phyloP scores from a whole-genome alignment of 2,113 vertebrate species.

The Catharus bicknelli region DNA sequence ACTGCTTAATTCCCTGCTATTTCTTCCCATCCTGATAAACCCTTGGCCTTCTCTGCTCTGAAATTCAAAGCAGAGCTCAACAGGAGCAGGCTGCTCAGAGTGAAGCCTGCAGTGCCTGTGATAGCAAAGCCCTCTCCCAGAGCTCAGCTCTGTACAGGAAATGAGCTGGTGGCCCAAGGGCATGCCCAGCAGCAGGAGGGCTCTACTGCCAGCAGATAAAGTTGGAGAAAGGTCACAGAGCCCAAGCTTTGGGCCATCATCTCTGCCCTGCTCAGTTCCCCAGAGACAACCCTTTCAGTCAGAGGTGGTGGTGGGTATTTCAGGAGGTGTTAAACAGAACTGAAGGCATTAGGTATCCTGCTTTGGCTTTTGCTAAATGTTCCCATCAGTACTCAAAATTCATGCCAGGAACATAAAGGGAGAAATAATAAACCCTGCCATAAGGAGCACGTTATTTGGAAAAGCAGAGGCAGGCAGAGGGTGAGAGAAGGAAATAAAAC shows the following conservation, averaged over 20 bases:
- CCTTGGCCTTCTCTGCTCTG: neutral
- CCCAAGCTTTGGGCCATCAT: neutral
- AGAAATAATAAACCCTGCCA: constrained; percentile 9
- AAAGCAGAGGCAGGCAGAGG: neutral
- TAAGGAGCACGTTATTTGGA: neutral
- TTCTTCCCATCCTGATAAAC: neutral
- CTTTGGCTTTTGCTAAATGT: neutral
- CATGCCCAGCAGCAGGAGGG: neutral
- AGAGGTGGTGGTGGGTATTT: neutral
- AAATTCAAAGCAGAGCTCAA: neutral
- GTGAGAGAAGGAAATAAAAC: neutral
- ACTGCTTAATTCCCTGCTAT: neutral
- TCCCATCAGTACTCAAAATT: neutral
- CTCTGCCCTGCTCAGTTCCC: neutral
- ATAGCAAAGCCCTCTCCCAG: neutral
- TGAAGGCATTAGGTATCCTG: neutral
- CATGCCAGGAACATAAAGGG: neutral
- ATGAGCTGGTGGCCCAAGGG: neutral
- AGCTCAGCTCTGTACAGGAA: neutral
- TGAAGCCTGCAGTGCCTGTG: neutral
- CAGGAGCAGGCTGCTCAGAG: neutral
- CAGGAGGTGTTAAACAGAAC: neutral
- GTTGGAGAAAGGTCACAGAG: neutral
- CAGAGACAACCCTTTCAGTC: neutral
- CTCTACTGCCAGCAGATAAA: neutral